phyloP scores from a whole-genome alignment of 1,140 invertebrate species.

The Zaprionus gabonicus region DNA sequence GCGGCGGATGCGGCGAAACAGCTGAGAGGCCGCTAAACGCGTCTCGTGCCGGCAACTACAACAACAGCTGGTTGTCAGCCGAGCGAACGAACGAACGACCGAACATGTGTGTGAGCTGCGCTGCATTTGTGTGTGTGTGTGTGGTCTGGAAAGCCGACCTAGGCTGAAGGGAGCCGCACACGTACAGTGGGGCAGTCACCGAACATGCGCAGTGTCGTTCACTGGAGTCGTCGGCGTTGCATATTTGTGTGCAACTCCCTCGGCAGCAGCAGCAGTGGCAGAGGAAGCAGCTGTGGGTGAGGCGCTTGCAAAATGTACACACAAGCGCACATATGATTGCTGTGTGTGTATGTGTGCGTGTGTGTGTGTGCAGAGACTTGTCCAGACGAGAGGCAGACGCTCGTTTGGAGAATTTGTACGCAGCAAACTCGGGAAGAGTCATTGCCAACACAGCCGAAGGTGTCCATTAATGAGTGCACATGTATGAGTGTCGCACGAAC shows the following conservation, averaged over 20 bases:
- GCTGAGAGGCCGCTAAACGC: slow-evolving; percentile 60
- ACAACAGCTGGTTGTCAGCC: slow-evolving; percentile 67
- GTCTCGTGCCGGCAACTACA: slow-evolving; percentile 70
- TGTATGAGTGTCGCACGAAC: slow-evolving; percentile 1
- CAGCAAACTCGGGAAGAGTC: slow-evolving; percentile 1
- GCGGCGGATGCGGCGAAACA: slow-evolving; percentile 51
- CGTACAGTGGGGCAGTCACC: not conserved
- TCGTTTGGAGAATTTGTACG: slow-evolving; percentile 1
- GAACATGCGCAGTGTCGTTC: not conserved
- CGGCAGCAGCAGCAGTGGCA: not conserved
- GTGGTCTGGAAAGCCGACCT: not conserved
- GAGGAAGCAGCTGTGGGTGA: slow-evolving; percentile 1
- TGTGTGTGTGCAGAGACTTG: not conserved
- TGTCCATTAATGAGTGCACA: slow-evolving; percentile 7
- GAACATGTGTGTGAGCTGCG: not conserved
- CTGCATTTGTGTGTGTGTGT: not conserved
- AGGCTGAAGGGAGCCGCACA: not conserved
- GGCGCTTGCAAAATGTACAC: not conserved
- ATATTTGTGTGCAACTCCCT: not conserved
- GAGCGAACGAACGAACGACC: not conserved
- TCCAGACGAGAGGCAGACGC: slow-evolving; percentile 6
- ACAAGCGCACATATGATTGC: not conserved
- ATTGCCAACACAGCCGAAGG: not conserved
- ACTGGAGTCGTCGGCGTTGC: not conserved
- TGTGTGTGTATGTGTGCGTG: not conserved